Evolutionary conservation across 2,888 invertebrate genomes (phyloP), one percentile per base, ranked within the genome.

Genomic region (Diarsia mendica): DNA sequence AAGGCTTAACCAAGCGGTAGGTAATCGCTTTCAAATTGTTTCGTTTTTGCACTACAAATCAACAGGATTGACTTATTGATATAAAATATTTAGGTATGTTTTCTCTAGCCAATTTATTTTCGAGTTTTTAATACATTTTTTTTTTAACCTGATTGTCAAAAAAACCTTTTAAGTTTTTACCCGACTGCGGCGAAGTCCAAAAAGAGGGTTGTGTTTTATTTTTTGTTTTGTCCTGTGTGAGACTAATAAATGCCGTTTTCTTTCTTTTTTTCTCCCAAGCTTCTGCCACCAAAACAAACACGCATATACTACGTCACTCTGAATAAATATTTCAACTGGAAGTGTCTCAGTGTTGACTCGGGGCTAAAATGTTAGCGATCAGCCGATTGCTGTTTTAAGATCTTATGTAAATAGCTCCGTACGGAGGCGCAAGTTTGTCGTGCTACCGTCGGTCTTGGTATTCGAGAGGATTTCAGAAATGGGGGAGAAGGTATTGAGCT

Each of bases 341-440:
- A 89, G 88, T 86, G 91, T 89, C 90, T 89, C 87, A 84, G 80
- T 92, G 90, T 93, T 93, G 92, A 94, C 92, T 93, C 87, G 87
- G 79, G 89, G 90, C 91, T 92, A 91, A 93, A 93, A 92, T 92
- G 92, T 91, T 87, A 91, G 92, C 92, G 93, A 94, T 94, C 93
- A 92, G 87, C 83, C 91, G 91, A 93, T 94, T 93, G 94, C 92
- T 93, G 93, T 93, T 94, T 93, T 94, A 94, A 94, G 94, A 93
- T 94, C 94, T 94, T 94, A 93, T 93, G 94, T 92, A 94, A 94
- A 94, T 94, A 92, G 83, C 90, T 90, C 89, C 85, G 89, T 89
- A 89, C 89, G 86, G 84, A 90, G 91, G 90, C 89, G 77, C 89
- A 89, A 93, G 91, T 93, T 93, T 93, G 91, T 92, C 92, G 91